Base-by-base conservation (phyloP, 2,113 vertebrate species). In the Tragulus kanchil region DNA sequence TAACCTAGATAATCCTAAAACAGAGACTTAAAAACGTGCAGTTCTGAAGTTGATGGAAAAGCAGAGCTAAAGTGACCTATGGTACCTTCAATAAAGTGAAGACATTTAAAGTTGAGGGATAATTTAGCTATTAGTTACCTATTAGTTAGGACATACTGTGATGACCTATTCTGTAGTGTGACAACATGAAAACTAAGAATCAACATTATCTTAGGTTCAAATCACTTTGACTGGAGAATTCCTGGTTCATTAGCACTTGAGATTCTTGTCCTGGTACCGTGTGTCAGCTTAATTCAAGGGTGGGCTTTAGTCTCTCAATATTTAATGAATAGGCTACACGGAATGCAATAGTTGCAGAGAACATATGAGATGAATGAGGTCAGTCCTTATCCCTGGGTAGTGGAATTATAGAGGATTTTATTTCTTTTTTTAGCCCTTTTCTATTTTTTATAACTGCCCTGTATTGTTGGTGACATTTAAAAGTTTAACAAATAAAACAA, bases 381-480 rank as follows among this genome's bases (percentile, higher is more conserved):
- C 17, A n/a, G 54, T 56, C 36, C 1, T 90, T 50, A 92, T 52
- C 25, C 50, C 36, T 50, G 52, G 45, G 28, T 59, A 36, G 8
- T 58, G 9, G 31, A 42, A 64, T 64, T 87, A 52, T 0, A 73
- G 17, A 86, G 21, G 15, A 9, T 93, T 93, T 85, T 48, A 21
- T 67, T 65, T 50, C 25, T 50, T 25, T 56, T 19, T 78, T 52
- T 61, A 64, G 52, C 13, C 88, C 48, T 36, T 69, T 3, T 15
- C 36, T 71, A 36, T 77, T 61, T 65, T 50, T 62, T 82, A 36
- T 6, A 90, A 85, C 31, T 89, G 50, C 7, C 73, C 65, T 79
- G 50, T 52, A 65, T 50, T 93, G 28, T n/a, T 82, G 42, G 28
- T 95, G 26, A 93, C 85, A 93, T 90, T 61, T 10, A 90, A 94